Conservation (phyloP, 2,113 vertebrate genomes). For the Rhabdomys dilectus region DNA sequence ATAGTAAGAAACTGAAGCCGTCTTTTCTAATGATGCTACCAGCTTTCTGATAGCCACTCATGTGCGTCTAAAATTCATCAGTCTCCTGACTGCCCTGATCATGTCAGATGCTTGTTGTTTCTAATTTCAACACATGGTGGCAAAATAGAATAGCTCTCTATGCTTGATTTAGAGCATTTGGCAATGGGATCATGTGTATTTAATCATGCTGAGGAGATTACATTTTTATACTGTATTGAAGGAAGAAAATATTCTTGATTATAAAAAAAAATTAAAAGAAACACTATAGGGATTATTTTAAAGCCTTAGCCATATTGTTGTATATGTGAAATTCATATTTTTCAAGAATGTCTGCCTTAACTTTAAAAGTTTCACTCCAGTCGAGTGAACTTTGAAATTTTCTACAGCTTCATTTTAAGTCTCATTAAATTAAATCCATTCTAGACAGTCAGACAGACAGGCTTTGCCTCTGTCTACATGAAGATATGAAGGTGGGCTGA, state of each 20-base stretch:
- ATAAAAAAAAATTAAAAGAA: neutral
- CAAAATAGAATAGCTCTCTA: neutral
- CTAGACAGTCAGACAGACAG: neutral
- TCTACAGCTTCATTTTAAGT: neutral
- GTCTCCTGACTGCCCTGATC: neutral
- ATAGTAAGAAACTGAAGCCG: neutral
- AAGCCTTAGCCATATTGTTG: neutral
- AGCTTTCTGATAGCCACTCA: neutral
- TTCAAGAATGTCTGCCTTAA: constrained; percentile 12
- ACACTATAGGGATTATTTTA: neutral
- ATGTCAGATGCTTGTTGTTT: neutral
- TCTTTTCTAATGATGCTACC: neutral
- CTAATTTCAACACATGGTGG: neutral
- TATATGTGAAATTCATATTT: neutral
- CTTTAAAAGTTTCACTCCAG: neutral
- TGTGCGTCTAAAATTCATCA: neutral
- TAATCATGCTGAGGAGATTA: neutral
- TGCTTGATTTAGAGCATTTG: neutral
- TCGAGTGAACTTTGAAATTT: neutral
- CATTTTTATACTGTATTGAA: neutral
- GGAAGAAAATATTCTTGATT: neutral
- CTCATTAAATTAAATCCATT: neutral
- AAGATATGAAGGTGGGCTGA: neutral
- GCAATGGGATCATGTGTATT: neutral
- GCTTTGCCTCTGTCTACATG: neutral